phyloP scores from a whole-genome alignment of 2,888 invertebrate species.

The Harmothoe impar region DNA sequence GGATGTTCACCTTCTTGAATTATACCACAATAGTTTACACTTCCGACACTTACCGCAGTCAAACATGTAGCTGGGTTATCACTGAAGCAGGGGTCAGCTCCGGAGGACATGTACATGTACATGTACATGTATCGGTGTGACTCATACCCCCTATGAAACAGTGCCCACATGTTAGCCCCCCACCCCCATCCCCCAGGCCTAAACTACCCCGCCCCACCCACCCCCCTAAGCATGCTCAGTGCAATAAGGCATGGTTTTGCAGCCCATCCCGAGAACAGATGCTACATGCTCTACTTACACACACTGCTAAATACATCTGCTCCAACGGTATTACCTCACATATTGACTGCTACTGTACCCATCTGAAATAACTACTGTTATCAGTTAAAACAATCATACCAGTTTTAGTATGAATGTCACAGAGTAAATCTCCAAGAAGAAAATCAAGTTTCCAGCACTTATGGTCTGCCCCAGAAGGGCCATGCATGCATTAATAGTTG shows the following conservation, averaged over 20 bases:
- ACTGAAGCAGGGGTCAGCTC: background rate
- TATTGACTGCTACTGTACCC: no score
- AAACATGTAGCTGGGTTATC: background rate
- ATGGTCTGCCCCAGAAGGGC: no score
- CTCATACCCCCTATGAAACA: background rate
- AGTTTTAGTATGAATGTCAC: no score
- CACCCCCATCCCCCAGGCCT: background rate
- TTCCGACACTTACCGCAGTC: no score
- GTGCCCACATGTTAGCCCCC: constrained; percentile 13
- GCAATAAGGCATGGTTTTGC: background rate
- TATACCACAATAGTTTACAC: no score
- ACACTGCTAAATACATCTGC: no score
- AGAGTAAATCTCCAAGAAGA: no score
- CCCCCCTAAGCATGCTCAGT: background rate
- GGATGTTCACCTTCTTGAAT: background rate
- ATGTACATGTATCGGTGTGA: background rate
- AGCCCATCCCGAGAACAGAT: constrained; percentile 12
- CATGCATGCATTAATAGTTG: background rate
- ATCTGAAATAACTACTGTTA: no score
- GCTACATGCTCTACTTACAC: background rate
- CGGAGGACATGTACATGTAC: background rate
- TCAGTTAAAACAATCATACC: no score
- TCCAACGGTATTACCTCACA: no score
- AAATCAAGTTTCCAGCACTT: no score
- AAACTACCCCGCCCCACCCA: background rate